A percentile compares a stretch with the other conserved stretches of the same genome.
Evolutionary conservation across 2,797 vertebrate species (phyloP).

Genomic region (Cuculus canorus): DNA sequence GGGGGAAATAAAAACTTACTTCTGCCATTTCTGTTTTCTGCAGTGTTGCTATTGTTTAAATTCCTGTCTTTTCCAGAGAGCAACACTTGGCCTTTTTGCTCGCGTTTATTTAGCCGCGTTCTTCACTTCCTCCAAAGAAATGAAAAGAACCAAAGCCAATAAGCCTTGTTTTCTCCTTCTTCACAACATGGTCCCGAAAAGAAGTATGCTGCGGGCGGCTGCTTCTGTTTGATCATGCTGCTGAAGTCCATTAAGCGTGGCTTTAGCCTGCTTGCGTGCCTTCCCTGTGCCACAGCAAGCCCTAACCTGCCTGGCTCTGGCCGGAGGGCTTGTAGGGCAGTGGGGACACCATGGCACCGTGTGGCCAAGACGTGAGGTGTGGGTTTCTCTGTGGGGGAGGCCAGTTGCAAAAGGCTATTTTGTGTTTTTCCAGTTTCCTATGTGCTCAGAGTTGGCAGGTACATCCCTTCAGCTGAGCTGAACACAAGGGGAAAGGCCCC

Average conservation of each 20-base stretch:
- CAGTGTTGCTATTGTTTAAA: background rate
- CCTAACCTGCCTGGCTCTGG: background rate
- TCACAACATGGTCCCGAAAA: background rate
- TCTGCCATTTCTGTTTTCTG: background rate
- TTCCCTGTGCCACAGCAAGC: background rate
- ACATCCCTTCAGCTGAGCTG: background rate
- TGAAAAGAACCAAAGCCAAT: background rate
- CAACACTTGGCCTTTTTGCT: background rate
- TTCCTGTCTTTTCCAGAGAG: background rate
- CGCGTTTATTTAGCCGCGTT: background rate
- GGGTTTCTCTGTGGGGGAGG: background rate
- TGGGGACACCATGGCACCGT: background rate
- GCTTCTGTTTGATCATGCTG: background rate
- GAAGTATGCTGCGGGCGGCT: background rate
- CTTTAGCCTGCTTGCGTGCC: background rate
- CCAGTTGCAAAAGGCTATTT: background rate
- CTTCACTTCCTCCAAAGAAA: background rate
- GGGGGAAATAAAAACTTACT: background rate
- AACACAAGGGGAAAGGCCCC: background rate
- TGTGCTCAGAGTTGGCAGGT: background rate
- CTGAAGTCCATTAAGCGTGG: background rate
- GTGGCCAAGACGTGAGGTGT: rapidly evolving
- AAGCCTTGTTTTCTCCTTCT: background rate
- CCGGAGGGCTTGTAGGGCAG: background rate
- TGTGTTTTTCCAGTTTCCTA: background rate